Evolutionary conservation across 2,797 vertebrate genomes (phyloP), one percentile per base, ranked within the genome.

Genomic region (Callimico goeldii): DNA sequence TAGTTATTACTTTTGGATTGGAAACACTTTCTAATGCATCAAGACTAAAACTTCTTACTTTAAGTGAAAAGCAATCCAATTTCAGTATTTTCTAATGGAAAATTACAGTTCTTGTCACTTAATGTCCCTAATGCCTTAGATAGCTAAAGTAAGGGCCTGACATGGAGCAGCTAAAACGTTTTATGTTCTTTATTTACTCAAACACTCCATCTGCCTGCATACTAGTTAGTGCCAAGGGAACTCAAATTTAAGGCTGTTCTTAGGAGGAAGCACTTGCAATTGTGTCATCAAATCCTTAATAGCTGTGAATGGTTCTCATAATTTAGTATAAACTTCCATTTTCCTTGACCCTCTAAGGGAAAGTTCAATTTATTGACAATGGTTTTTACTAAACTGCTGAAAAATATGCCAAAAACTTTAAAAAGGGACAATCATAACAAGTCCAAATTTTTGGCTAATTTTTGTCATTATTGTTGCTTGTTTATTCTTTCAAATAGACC

Each of bases 31-130:
- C 81, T 70, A 92, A 94, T 88, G 1, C 88, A 94, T 90, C 73
- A 84, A 96, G 88, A 95, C 50, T 83, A 85, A 95, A 96, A 97
- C 94, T 98, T 97, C 85, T 91, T 91, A 96, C 94, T 97, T 94
- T 89, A 88, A 95, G 88, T 93, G 70, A 85, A 97, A 96, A 96
- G 96, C 93, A 97, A 96, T 96, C 88, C 84, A 90, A 73, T 95
- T 95, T 90, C 75, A 87, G 87, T 61, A 91, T 96, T 97, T 98
- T 83, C 84, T 96, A 95, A 97, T 90, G 95, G 96, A 97, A 96
- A 89, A 80, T 67, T 73, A 80, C 73, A 88, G 88, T 82, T 93
- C 89, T 94, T 95, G 93, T 94, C 87, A 93, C 39, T 97, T 97
- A 96, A 94, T 77, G 95, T 90, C 64, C 50, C 96, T 94, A 95